Conservation (phyloP, 2,888 invertebrate genomes). For the Phrixothrix hirtus region DNA sequence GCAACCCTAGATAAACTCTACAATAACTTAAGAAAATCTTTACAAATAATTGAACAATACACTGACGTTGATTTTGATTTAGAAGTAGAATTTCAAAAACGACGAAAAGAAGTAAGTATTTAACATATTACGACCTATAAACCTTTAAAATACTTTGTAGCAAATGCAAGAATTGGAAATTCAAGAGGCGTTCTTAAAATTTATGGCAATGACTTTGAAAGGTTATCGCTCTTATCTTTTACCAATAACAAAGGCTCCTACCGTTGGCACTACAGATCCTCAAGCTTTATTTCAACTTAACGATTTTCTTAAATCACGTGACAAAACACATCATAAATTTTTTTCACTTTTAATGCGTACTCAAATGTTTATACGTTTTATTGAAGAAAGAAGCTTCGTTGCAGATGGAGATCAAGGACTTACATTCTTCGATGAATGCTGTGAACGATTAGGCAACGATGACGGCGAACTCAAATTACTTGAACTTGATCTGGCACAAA, state of each 20-base stretch:
- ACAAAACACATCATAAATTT: slow-evolving; percentile 88
- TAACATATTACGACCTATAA: too few relatives aligned
- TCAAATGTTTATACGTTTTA: slow-evolving; percentile 97
- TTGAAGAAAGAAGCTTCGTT: slow-evolving; percentile 97
- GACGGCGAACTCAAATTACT: slow-evolving; percentile 68
- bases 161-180: slow-evolving; percentile 89
- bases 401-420: slow-evolving; percentile 96
- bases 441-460: slow-evolving; percentile 72
- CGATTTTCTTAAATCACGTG: slow-evolving; percentile 84
- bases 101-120: slow-evolving; percentile 71
- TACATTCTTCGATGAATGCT: slow-evolving; percentile 96
- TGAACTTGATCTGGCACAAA: slow-evolving; percentile 78
- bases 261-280: slow-evolving; percentile 92
- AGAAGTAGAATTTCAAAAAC: slow-evolving; percentile 80
- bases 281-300: slow-evolving; percentile 92
- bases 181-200: slow-evolving; percentile 95
- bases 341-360: slow-evolving; percentile 88
- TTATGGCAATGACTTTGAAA: slow-evolving; percentile 89
- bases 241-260: slow-evolving; percentile 93
- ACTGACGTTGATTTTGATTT: slow-evolving; percentile 57
- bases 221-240: slow-evolving; percentile 87
- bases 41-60: slow-evolving; percentile 31
- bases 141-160: too few relatives aligned
- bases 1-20: slow-evolving; percentile 78
- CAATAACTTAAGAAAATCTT: slow-evolving; percentile 60